Percentiles rank a stretch among this genome's conserved stretches.
Evolutionary conservation across 2,888 invertebrate species (phyloP).

Genomic region (Caenorhabditis sp.): DNA sequence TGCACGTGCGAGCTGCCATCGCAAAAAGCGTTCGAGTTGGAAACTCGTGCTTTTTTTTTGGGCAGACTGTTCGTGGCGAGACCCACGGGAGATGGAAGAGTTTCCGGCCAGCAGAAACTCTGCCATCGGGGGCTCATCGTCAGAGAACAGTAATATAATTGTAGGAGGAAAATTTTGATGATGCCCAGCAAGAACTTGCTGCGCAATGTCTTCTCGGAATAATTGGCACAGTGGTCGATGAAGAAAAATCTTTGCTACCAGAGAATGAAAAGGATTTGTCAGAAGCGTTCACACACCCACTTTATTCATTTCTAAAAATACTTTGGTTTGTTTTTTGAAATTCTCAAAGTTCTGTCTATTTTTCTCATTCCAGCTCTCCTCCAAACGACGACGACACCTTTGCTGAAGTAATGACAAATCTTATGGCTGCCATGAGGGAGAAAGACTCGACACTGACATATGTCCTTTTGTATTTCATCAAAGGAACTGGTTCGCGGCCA

Average conservation of each 20-base stretch:
- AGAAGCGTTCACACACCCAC: constrained; percentile 57
- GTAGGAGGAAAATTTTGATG: constrained; percentile 72
- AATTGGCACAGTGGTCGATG: constrained; percentile 45
- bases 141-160: too few species aligned
- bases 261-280: constrained; percentile 45
- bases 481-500: constrained; percentile 37
- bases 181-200: constrained; percentile 66
- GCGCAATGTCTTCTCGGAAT: constrained; percentile 62
- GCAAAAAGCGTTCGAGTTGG: too few species aligned
- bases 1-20: too few species aligned
- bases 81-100: too few species aligned
- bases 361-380: constrained; percentile 37
- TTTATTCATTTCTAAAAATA: constrained; percentile 45
- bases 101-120: too few species aligned
- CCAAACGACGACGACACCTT: constrained; percentile 46
- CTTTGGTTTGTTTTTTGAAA: too few species aligned
- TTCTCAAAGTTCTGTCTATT: too few species aligned
- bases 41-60: too few species aligned
- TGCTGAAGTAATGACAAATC: constrained; percentile 56
- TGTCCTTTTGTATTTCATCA: constrained; percentile 72
- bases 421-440: constrained; percentile 75
- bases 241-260: constrained; percentile 52
- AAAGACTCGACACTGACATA: constrained; percentile 66
- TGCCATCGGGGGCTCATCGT: too few species aligned
- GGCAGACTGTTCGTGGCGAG: too few species aligned